Evolutionary conservation across 1,140 invertebrate species (phyloP).

Genomic region (Melitaea cinxia): DNA sequence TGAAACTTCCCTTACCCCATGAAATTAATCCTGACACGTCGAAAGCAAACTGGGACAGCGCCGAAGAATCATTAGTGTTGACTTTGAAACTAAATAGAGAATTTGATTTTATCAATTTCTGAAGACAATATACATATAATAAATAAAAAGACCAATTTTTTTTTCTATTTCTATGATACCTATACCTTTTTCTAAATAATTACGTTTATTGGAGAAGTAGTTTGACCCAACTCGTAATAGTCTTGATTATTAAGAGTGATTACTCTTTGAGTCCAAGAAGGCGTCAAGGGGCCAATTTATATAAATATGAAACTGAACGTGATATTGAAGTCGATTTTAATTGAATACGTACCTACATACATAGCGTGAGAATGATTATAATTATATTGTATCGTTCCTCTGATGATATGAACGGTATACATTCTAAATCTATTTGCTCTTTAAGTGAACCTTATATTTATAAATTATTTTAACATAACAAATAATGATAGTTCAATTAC

Average conservation of each 20-base stretch:
- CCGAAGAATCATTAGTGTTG: constrained; percentile 85
- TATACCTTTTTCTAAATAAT: neutral
- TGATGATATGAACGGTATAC: neutral
- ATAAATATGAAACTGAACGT: constrained; percentile 31
- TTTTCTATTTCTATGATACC: neutral
- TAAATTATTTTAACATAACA: too few relatives aligned
- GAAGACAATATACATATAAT: constrained; percentile 50
- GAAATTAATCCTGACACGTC: constrained; percentile 89
- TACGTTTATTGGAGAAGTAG: too few relatives aligned
- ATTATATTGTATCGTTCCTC: neutral
- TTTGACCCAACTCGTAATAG: too few relatives aligned
- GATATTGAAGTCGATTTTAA: constrained; percentile 49
- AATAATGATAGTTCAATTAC: too few relatives aligned
- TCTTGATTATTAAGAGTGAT: constrained; percentile 53
- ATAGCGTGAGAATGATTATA: constrained; percentile 41
- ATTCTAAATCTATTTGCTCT: too few relatives aligned
- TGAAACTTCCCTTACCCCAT: constrained; percentile 90
- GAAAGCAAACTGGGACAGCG: constrained; percentile 89
- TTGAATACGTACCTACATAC: constrained; percentile 42
- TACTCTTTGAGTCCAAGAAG: constrained; percentile 35
- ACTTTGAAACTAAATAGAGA: constrained; percentile 88
- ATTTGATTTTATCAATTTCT: constrained; percentile 93
- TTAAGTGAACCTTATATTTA: too few relatives aligned
- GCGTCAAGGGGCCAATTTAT: constrained; percentile 51
- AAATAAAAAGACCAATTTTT: neutral